A percentile compares a stretch with the other conserved stretches of the same genome.
Conservation (phyloP, 2,888 invertebrate genomes). For the Apamea anceps region DNA sequence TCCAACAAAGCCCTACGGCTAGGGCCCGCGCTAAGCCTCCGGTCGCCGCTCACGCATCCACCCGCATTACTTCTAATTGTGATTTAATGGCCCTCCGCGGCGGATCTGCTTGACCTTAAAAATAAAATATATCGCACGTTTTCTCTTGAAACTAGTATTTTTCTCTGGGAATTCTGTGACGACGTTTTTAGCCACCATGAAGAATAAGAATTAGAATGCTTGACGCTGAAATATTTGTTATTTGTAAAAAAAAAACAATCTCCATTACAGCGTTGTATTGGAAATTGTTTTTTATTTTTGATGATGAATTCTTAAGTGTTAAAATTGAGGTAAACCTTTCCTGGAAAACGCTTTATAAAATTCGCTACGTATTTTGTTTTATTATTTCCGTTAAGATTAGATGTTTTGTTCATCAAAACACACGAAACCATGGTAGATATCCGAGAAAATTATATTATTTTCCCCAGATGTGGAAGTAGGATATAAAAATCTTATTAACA, state of each 20-base stretch:
- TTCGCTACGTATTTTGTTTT: background rate
- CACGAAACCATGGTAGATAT: background rate
- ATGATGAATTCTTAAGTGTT: background rate
- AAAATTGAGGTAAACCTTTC: background rate
- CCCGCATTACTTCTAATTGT: constrained; percentile 90
- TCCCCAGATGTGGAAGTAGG: constrained; percentile 9
- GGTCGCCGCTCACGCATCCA: constrained; percentile 85
- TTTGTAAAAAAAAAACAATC: too few species aligned
- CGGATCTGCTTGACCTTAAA: constrained; percentile 84
- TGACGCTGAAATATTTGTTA: constrained; percentile 15
- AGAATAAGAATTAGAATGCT: constrained; percentile 14
- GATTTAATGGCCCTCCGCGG: constrained; percentile 87
- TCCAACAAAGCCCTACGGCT: constrained; percentile 83
- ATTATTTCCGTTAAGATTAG: constrained; percentile 6
- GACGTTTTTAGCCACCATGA: constrained; percentile 26
- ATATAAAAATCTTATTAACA: constrained; percentile 45
- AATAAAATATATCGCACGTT: constrained; percentile 79
- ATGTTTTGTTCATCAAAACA: background rate
- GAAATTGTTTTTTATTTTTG: constrained; percentile 9
- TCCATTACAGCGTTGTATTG: too few species aligned
- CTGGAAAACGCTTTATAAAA: background rate
- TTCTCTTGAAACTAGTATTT: constrained; percentile 66
- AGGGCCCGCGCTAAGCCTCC: constrained; percentile 80
- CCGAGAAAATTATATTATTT: constrained; percentile 13
- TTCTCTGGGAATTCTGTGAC: constrained; percentile 58